phyloP scores from a whole-genome alignment of 2,797 vertebrate species.

The Halcyon smyrnensis region DNA sequence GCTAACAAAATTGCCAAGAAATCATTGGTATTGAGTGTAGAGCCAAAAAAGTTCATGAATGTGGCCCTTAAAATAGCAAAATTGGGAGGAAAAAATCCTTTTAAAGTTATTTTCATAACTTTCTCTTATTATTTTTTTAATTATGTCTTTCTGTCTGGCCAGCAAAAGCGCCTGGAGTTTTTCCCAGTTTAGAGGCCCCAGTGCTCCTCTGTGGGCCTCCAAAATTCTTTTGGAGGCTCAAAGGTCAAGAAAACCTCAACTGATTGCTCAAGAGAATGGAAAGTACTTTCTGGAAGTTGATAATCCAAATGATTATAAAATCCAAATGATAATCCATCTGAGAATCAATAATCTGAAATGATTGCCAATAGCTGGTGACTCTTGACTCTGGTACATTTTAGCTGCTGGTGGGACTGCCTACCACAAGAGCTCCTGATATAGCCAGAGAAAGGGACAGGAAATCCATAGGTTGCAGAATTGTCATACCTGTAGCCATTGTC shows the following conservation, averaged over 20 bases:
- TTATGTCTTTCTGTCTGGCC: not conserved
- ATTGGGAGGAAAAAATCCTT: not conserved
- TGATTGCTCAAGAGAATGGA: not conserved
- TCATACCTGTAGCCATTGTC: not conserved
- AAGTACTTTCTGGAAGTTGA: not conserved
- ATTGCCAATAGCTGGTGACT: not conserved
- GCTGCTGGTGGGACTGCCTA: not conserved
- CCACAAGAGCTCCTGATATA: not conserved
- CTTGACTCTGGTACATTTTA: not conserved
- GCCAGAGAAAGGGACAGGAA: not conserved
- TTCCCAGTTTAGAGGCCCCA: not conserved
- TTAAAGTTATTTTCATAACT: constrained; percentile 15
- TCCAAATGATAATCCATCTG: no score
- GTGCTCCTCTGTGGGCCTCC: not conserved
- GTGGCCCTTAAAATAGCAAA: not conserved
- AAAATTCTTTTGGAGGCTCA: not conserved
- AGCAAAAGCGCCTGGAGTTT: not conserved
- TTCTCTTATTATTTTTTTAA: constrained; percentile 23
- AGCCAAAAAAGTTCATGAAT: not conserved
- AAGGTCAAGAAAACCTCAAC: not conserved
- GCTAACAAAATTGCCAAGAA: not conserved
- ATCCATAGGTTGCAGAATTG: not conserved
- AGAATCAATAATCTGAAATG: not conserved
- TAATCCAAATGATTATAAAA: not conserved
- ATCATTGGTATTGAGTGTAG: not conserved